These are phyloP conservation scores for Sebastes glaucus DNA, from an alignment of 2,797 vertebrate genomes.

Conservation along the genomic window DNA sequence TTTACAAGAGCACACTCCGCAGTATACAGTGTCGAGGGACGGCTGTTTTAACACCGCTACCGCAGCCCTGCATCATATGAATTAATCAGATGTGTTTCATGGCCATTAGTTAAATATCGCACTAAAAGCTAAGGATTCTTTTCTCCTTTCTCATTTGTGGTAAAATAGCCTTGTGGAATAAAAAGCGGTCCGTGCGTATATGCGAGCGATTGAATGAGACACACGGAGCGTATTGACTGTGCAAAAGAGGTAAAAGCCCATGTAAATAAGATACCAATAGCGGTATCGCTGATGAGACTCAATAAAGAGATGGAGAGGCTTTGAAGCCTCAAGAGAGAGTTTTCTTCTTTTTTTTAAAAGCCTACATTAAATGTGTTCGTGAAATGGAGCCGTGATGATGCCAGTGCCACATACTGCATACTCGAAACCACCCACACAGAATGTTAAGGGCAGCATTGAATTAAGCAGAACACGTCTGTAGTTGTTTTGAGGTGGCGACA, in stretches of 20 bases:
- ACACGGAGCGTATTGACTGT: conserved; percentile 31
- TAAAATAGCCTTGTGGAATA: conserved; percentile 40
- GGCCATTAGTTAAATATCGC: conserved; percentile 42
- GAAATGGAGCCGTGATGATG: conserved; percentile 61
- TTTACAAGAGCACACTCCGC: conserved; percentile 72
- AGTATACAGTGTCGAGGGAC: conserved; percentile 60
- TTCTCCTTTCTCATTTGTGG: conserved; percentile 14
- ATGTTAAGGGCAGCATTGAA: conserved; percentile 53
- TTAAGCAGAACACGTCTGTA: conserved; percentile 44
- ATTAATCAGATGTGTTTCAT: conserved; percentile 64
- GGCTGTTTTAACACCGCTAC: conserved; percentile 48
- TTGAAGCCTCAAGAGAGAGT: conserved; percentile 65
- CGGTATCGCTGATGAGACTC: conserved; percentile 53
- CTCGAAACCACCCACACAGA: conserved; percentile 57
- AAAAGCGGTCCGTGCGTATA: conserved; percentile 11
- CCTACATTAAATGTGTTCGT: conserved; percentile 47
- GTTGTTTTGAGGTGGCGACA: conserved; percentile 31
- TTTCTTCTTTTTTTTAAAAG: conserved; percentile 33
- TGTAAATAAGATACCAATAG: conserved; percentile 62
- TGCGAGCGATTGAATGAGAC: conserved; percentile 12
- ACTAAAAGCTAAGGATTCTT: conserved; percentile 41
- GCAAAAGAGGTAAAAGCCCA: conserved; percentile 55
- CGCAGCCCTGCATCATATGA: conserved; percentile 40
- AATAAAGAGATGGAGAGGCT: conserved; percentile 59
- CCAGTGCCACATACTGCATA: conserved; percentile 35